Percentiles rank a stretch among this genome's conserved stretches.
Evolutionary conservation across 1,140 invertebrate species (phyloP).

Genomic region (Polyergus mexicanus): DNA sequence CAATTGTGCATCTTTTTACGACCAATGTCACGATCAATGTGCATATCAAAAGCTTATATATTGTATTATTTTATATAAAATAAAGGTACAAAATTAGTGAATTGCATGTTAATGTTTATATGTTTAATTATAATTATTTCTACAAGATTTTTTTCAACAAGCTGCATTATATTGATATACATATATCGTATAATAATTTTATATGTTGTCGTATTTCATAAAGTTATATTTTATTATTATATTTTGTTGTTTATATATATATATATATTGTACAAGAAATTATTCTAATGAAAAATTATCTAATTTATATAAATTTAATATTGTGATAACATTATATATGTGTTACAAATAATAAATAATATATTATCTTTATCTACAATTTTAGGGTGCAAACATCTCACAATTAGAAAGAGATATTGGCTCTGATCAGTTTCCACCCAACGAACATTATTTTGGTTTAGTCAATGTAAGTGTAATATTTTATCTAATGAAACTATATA

Average conservation of each 20-base stretch:
- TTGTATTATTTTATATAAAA: slow-evolving; percentile 1
- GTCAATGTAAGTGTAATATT: slow-evolving; percentile 94
- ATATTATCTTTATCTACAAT: slow-evolving; percentile 68
- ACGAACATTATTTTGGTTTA: slow-evolving; percentile 99
- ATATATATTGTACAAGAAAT: not conserved
- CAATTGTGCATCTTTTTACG: not conserved
- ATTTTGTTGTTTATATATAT: not conserved
- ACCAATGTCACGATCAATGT: not conserved
- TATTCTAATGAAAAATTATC: not conserved
- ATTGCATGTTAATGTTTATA: too few relatives aligned
- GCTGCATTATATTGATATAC: not conserved
- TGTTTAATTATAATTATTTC: too few relatives aligned
- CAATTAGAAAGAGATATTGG: slow-evolving; percentile 99
- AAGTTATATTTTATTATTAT: not conserved
- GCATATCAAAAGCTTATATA: not conserved
- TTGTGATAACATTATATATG: not conserved
- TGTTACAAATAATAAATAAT: not conserved
- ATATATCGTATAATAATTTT: not conserved
- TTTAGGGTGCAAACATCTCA: slow-evolving; percentile 98
- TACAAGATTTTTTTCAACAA: not conserved
- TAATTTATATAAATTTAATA: not conserved
- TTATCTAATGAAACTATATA: slow-evolving; percentile 7
- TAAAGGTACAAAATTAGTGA: not conserved
- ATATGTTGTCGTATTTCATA: not conserved
- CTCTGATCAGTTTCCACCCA: slow-evolving; percentile 98